Base-by-base conservation (phyloP, 2,888 invertebrate species). In the Tricholauxania praeusta region DNA sequence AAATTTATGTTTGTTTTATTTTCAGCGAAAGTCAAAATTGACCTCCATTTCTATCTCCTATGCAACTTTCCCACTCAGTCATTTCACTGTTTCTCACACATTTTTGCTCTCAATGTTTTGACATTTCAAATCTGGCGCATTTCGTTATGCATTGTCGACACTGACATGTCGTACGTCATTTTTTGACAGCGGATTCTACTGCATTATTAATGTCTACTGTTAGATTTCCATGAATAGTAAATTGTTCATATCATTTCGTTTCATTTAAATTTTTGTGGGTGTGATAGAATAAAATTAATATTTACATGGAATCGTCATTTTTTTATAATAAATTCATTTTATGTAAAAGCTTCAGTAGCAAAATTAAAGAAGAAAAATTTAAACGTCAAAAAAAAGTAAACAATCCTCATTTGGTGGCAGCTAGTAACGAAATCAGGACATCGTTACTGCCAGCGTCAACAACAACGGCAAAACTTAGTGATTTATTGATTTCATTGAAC, bases 1-100 rank as follows among this genome's bases (percentile, higher is more conserved):
- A 51, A 63, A 19, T 17, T 53, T 22, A 47, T 70, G 47, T 12
- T 15, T 19, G 39, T 22, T 47, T 39, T 48, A 39, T 39, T 69
- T 69, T 47, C 28, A 63, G 70, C 63, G 70, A 70, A 70, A 70
- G 70, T 63, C 63, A 52, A 51, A 19, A 2, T 10, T 47, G 14
- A 19, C 5, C 51, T 60, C 64, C 14, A 39, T n/a, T 2, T 6
- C 51, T 0, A n/a, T 15, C 12, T 12, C 22, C 19, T 57, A 2
- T 22, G 7, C 51, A 19, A 19, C 19, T 22, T n/a, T 63, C 17
- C 63, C 14, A 39, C 39, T 39, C 39, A 10, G 39, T 39, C 39
- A 57, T 19, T 57, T n/a, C 22, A 12, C 57, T 19, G 14, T 28
- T 19, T 57, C 12, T 57, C 19, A 17, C 28, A n/a, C 8, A 57